Percentiles rank a stretch among this genome's conserved stretches.
Evolutionary conservation across 2,888 invertebrate species (phyloP).

Genomic region (Polietes domitor): DNA sequence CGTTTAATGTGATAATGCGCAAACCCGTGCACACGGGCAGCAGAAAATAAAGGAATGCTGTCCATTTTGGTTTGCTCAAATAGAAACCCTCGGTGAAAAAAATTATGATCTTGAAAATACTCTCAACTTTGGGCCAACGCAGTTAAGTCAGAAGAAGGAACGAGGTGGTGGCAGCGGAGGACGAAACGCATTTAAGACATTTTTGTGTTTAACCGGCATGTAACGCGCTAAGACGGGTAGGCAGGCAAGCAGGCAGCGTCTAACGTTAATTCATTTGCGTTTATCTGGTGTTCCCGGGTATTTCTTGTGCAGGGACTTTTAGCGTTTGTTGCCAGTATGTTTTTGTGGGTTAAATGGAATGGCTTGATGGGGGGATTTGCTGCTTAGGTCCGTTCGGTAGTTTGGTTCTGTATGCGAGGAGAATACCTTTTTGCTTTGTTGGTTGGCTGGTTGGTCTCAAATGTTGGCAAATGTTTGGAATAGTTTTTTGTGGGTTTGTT

Average conservation of each 20-base stretch:
- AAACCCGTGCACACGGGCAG: background rate
- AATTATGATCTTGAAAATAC: conserved; percentile 29
- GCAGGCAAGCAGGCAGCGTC: background rate
- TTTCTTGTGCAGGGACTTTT: background rate
- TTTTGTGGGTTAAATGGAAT: conserved; percentile 24
- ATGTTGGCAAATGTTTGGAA: conserved; percentile 58
- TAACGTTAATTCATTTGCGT: conserved; percentile 23
- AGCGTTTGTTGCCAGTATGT: background rate
- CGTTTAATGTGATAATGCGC: background rate
- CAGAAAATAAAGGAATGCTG: background rate
- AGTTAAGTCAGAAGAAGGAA: background rate
- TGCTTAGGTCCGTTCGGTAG: background rate
- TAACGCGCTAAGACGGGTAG: no score
- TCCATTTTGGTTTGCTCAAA: background rate
- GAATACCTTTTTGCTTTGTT: conserved; percentile 7
- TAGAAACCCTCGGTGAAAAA: background rate
- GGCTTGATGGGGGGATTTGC: background rate
- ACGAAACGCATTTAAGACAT: conserved; percentile 22
- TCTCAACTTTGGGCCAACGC: background rate
- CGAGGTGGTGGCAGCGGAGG: background rate
- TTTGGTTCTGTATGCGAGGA: background rate
- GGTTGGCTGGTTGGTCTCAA: background rate
- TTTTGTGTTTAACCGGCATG: conserved; percentile 19
- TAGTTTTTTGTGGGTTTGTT: conserved; percentile 51
- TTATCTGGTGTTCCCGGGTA: background rate